phyloP scores from a whole-genome alignment of 2,113 vertebrate genomes.

The Castor canadensis region DNA sequence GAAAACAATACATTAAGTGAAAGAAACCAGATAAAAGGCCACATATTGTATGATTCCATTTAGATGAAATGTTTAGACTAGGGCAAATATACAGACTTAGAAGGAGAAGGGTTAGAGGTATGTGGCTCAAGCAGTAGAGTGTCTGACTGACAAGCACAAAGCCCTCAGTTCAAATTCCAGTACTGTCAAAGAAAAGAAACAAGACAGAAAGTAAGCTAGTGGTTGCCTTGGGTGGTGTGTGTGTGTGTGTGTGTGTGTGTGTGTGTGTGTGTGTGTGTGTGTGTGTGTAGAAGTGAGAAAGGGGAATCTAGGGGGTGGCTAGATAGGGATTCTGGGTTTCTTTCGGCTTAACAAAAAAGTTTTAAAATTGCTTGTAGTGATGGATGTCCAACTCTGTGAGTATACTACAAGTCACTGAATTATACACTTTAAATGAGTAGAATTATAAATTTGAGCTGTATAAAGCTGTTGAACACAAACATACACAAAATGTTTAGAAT shows the following conservation, averaged over 20 bases:
- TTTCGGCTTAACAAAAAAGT: not conserved
- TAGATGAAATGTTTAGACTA: not conserved
- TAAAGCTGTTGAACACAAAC: not conserved
- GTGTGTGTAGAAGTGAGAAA: fast-evolving
- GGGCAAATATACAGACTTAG: not conserved
- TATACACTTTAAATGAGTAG: not conserved
- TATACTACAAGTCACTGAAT: not conserved
- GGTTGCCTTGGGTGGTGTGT: not conserved
- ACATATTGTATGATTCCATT: not conserved
- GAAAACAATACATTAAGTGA: not conserved
- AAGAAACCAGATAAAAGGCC: no score
- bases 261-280: no score
- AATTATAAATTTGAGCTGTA: not conserved
- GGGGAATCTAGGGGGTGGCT: not conserved
- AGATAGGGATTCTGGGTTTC: not conserved
- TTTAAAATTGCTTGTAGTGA: not conserved
- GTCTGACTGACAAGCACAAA: no score
- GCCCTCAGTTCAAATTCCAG: no score
- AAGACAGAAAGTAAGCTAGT: not conserved
- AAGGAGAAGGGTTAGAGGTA: no score
- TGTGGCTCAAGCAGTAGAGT: no score
- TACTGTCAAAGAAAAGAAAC: no score
- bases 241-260: no score
- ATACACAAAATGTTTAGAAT: not conserved
- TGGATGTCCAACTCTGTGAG: not conserved